A percentile compares a stretch with the other conserved stretches of the same genome.
Conservation (phyloP, 2,888 invertebrate species). For the Troides helena region DNA sequence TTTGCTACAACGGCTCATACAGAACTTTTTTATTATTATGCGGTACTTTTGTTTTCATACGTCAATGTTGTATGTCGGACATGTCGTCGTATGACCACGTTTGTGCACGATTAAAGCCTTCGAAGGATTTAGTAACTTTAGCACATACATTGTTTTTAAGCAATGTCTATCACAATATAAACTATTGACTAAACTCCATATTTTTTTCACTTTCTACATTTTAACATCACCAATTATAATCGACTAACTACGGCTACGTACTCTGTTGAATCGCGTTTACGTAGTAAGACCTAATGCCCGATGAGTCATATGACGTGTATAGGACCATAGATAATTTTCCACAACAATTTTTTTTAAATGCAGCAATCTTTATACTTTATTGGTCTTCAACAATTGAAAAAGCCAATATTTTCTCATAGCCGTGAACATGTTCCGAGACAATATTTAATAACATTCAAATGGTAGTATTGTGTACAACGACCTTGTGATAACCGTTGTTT, state of each 20-base stretch:
- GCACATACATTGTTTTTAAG: slow-evolving; percentile 56
- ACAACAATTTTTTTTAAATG: neutral
- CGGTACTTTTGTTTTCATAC: neutral
- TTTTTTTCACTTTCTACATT: slow-evolving; percentile 20
- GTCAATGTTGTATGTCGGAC: neutral
- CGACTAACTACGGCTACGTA: slow-evolving; percentile 2
- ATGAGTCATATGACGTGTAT: neutral
- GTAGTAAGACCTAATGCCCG: neutral
- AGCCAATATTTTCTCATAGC: too few relatives aligned
- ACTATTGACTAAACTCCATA: slow-evolving; percentile 58
- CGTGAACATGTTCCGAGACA: slow-evolving; percentile 5
- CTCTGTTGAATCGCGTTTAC: slow-evolving; percentile 9
- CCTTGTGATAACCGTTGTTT: slow-evolving; percentile 38
- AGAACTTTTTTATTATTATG: neutral
- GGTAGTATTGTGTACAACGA: slow-evolving; percentile 57
- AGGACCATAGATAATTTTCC: neutral
- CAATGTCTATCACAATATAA: slow-evolving; percentile 69
- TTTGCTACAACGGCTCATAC: neutral
- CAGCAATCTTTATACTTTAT: neutral
- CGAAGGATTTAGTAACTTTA: slow-evolving; percentile 51
- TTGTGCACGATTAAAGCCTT: slow-evolving; percentile 74
- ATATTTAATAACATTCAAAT: slow-evolving; percentile 35
- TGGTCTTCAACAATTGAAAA: too few relatives aligned
- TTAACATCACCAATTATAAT: slow-evolving; percentile 11
- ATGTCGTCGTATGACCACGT: slow-evolving; percentile 49